Conservation (phyloP, 1,140 invertebrate species). For the Anthonomus grandis region DNA sequence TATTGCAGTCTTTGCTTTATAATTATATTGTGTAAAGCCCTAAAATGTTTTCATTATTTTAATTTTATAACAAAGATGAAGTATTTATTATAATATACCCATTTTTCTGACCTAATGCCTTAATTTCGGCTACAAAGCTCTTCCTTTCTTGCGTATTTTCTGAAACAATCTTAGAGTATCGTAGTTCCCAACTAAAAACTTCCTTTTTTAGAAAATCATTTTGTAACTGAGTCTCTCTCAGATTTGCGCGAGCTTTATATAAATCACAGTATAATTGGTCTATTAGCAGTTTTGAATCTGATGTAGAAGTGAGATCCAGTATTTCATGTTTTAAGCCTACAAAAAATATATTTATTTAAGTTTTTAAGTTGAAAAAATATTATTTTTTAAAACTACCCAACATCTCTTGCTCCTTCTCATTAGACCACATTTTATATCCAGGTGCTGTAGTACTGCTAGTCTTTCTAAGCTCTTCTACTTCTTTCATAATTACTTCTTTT, state of each 20-base stretch:
- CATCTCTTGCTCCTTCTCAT: conserved; percentile 54
- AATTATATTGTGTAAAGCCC: conserved; percentile 42
- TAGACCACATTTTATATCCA: conserved; percentile 32
- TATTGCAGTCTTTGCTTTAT: conserved; percentile 43
- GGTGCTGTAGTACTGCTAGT: no score
- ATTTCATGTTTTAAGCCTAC: conserved; percentile 63
- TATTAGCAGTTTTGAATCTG: conserved; percentile 62
- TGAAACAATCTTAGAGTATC: conserved; percentile 2
- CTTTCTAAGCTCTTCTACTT: no score
- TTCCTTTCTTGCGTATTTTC: neutral
- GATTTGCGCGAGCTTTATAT: conserved; percentile 30
- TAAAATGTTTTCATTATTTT: conserved; percentile 25
- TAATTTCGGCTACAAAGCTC: neutral
- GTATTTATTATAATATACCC: conserved; percentile 16
- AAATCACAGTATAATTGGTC: conserved; percentile 50
- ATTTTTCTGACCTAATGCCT: conserved; percentile 26
- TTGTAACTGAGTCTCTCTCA: conserved; percentile 31
- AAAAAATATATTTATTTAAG: neutral
- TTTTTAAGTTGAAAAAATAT: neutral
- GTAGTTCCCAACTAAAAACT: conserved; percentile 8
- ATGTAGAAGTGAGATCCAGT: conserved; percentile 60
- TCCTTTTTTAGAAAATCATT: conserved; percentile 23
- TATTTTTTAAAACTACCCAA: conserved; percentile 3
- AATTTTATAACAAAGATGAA: neutral
- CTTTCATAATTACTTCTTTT: conserved; percentile 32